phyloP scores from a whole-genome alignment of 2,113 vertebrate species.

The Alligator sinensis region DNA sequence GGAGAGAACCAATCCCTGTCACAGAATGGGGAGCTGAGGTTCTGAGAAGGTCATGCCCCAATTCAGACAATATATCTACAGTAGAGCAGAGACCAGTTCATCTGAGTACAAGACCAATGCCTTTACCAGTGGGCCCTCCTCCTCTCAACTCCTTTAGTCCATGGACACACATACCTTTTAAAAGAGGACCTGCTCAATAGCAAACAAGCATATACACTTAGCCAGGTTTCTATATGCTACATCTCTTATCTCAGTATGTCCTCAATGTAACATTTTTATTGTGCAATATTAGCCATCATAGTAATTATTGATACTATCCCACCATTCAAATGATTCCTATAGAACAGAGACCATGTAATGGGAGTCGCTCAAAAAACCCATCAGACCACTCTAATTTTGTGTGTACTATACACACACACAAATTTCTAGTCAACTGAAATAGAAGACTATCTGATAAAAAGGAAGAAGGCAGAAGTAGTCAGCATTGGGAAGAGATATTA shows the following conservation, averaged over 20 bases:
- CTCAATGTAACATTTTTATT: neutral
- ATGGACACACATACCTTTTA: no score
- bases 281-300: neutral
- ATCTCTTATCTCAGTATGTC: neutral
- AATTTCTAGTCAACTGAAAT: neutral
- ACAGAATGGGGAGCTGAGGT: neutral
- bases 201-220: neutral
- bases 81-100: rapidly evolving
- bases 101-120: neutral
- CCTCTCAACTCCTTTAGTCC: neutral
- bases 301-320: neutral
- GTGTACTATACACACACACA: neutral
- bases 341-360: rapidly evolving
- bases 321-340: neutral
- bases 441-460: neutral
- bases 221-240: neutral
- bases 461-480: neutral
- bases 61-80: neutral
- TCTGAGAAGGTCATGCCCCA: neutral
- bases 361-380: neutral
- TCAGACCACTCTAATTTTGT: neutral
- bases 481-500: neutral
- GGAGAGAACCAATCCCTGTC: neutral
- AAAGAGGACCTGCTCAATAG: no score
- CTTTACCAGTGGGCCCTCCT: neutral